Percentiles rank a stretch among this genome's conserved stretches.
These are phyloP conservation scores for Synchiropus splendidus DNA, from an alignment of 2,113 vertebrate genomes.

Conservation along the genomic window DNA sequence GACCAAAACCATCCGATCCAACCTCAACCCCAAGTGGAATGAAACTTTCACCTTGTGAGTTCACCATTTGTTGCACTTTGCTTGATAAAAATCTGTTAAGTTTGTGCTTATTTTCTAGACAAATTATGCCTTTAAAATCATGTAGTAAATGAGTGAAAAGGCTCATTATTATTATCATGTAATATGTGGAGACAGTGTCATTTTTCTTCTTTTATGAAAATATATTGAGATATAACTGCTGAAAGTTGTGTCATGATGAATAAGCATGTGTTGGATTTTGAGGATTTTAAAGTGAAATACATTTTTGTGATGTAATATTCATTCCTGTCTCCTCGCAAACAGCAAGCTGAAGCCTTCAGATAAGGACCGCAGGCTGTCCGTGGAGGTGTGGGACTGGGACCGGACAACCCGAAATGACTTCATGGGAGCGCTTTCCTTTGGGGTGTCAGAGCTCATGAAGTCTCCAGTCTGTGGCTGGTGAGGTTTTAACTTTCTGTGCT, in stretches of 20 bases:
- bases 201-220: too few species aligned
- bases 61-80: not conserved
- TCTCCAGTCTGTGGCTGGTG: constrained; percentile 86
- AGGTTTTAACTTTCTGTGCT: constrained; percentile 10
- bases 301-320: too few species aligned
- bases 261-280: too few species aligned
- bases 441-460: constrained; percentile 94
- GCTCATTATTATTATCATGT: too few species aligned
- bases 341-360: constrained; percentile 89
- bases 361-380: constrained; percentile 86
- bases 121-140: not conserved
- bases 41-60: constrained; percentile 92
- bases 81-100: too few species aligned
- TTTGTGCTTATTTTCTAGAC: not conserved
- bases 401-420: constrained; percentile 95
- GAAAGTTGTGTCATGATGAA: too few species aligned
- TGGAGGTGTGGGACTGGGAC: constrained; percentile 98
- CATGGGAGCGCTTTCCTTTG: constrained; percentile 95
- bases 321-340: too few species aligned
- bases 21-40: constrained; percentile 89
- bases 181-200: too few species aligned
- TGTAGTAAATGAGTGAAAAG: too few species aligned
- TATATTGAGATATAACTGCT: too few species aligned
- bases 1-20: constrained; percentile 93
- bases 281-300: too few species aligned